Conservation (phyloP, 2,797 vertebrate species). For the Chelon labrosus region DNA sequence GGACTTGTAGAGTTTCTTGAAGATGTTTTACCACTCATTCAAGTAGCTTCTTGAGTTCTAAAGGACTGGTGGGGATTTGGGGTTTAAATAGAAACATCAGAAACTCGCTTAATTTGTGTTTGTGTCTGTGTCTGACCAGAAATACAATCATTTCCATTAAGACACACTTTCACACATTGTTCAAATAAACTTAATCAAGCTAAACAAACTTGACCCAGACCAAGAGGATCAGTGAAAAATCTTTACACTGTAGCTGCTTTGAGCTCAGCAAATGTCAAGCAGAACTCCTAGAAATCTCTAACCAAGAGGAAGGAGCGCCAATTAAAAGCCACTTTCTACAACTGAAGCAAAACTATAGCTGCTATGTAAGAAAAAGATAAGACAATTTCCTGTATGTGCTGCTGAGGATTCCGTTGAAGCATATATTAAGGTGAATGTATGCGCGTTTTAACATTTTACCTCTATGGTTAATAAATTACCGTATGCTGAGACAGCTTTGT, state of each 20-base stretch:
- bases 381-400: neutral
- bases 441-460: neutral
- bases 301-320: constrained; percentile 10
- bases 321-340: constrained; percentile 10
- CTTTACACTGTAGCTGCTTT: neutral
- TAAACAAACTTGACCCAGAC: constrained; percentile 8
- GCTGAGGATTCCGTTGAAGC: neutral
- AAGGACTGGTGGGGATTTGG: too few species aligned
- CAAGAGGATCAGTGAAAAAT: neutral
- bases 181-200: constrained; percentile 13
- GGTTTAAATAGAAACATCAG: too few species aligned
- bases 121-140: too few species aligned
- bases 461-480: neutral
- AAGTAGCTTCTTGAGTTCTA: too few species aligned
- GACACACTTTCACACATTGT: neutral
- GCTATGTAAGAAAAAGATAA: neutral
- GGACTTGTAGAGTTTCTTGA: too few species aligned
- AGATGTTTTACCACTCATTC: too few species aligned
- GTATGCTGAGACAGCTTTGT: neutral
- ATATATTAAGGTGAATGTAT: neutral
- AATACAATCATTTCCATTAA: neutral
- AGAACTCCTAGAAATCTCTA: neutral
- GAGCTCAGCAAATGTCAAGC: constrained; percentile 4
- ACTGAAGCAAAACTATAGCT: constrained; percentile 10
- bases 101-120: too few species aligned